These are phyloP conservation scores for Scrobipalpa atriplicella DNA, from an alignment of 2,888 invertebrate genomes.

Conservation along the genomic window DNA sequence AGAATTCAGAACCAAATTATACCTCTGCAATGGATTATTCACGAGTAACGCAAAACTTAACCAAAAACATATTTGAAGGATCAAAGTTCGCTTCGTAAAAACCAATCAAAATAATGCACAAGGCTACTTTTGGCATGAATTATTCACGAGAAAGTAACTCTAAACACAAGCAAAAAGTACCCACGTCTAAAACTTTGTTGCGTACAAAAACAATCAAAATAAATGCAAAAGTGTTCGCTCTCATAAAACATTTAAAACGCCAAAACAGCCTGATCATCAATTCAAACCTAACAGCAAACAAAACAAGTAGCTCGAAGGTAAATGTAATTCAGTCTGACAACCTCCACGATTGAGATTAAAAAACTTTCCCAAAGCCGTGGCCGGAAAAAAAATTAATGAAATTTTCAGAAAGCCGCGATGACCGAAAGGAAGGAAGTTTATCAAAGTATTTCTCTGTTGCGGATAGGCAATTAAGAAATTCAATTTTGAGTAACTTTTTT, in stretches of 20 bases:
- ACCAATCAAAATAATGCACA: neutral
- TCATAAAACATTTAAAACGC: constrained; percentile 20
- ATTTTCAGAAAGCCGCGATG: constrained; percentile 64
- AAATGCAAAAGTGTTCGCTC: constrained; percentile 10
- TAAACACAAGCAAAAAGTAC: constrained; percentile 1
- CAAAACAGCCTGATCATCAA: constrained; percentile 16
- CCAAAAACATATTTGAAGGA: neutral
- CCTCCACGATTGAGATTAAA: constrained; percentile 67
- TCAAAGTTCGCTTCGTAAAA: neutral
- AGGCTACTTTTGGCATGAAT: neutral
- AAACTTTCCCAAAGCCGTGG: constrained; percentile 65
- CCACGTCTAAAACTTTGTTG: neutral
- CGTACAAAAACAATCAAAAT: constrained; percentile 16
- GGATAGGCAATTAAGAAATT: constrained; percentile 72
- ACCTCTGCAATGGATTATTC: neutral
- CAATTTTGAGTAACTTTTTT: constrained; percentile 54
- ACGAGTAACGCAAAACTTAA: neutral
- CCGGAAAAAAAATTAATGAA: constrained; percentile 69
- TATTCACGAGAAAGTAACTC: neutral
- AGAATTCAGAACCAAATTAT: neutral
- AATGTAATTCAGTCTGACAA: constrained; percentile 64
- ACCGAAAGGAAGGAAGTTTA: constrained; percentile 64
- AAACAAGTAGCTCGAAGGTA: constrained; percentile 41
- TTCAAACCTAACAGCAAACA: constrained; percentile 17
- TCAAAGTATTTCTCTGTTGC: constrained; percentile 67